These are phyloP conservation scores for Rhodinocichla rosea DNA, from an alignment of 2,113 vertebrate species.

Conservation along the genomic window DNA sequence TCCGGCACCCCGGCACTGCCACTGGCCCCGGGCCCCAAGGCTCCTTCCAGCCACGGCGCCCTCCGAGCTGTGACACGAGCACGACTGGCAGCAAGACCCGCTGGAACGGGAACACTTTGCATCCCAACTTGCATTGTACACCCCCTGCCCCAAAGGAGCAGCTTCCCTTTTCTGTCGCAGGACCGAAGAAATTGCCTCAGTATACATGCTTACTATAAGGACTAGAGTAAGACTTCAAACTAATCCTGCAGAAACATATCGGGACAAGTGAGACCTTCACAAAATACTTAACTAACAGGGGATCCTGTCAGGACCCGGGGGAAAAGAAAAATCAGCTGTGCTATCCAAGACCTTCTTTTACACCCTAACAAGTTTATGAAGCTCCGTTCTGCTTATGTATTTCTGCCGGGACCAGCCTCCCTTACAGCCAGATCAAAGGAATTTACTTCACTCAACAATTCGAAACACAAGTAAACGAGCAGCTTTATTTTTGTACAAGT, in stretches of 20 bases:
- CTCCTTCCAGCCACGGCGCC: background rate
- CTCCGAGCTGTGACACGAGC: background rate
- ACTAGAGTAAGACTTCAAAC: background rate
- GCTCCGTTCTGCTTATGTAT: too few relatives aligned
- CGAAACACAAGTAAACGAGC: rapidly evolving
- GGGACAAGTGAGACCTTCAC: background rate
- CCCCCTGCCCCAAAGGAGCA: background rate
- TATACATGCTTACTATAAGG: rapidly evolving
- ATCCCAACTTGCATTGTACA: background rate
- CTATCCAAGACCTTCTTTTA: background rate
- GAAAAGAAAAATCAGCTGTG: background rate
- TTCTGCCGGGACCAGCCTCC: background rate
- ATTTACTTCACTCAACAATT: background rate
- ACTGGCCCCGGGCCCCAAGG: background rate
- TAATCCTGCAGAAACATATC: background rate
- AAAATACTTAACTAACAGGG: background rate
- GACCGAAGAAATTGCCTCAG: background rate
- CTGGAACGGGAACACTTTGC: background rate
- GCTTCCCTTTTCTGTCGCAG: background rate
- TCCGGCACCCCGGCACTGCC: background rate
- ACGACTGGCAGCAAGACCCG: background rate
- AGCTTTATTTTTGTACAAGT: background rate
- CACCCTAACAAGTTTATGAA: background rate
- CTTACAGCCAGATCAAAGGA: background rate
- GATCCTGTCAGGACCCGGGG: background rate